Evolutionary conservation across 64 coral and sea anemone species (phyloP), one percentile per base, ranked within the genome.

Genomic region (Platygyra sinensis): DNA sequence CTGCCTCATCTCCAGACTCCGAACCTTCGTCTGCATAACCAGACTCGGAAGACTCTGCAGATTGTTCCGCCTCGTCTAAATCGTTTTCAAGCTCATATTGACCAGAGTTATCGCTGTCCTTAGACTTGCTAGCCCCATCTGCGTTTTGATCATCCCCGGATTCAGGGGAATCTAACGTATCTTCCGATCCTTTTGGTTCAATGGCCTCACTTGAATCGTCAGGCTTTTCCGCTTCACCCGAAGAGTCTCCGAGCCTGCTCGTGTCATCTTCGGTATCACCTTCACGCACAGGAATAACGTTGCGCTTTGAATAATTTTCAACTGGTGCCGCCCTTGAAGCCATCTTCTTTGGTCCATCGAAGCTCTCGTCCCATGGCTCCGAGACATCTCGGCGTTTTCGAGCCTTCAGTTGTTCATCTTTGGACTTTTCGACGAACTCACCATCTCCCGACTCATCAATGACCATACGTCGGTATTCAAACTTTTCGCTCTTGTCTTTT

Each of bases 391-490:
- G 20, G 7, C 96, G 82, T 28, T 90, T 93, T 31, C 91, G 90
- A 22, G 28, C 64, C 22, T 93, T 83, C 1, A 90, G 89, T 32
- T 87, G 75, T 14, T 95, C 31, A 16, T 87, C 86, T 19, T 82
- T 64, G 4, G 89, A 60, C 67, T 98, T 98, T 59, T 90, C 88
- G 25, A 98, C 88, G 76, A 98, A 98, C 64, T 98, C 96, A 4
- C 96, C 96, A 38, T 98, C 96, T 16, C 96, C 96, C 33, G 94
- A 95, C 33, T 98, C 93, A 38, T 98, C 96, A 59, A 98, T 98
- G 0, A 95, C 90, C 93, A 95, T 95, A 5, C 96, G 90, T 76
- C 90, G 90, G 52, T 98, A 98, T 28, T 98, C 96, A 76, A 98
- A 95, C 79, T 98, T 98, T 78, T 77, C 51, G 8, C 69, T 60